phyloP scores from a whole-genome alignment of 1,140 invertebrate species.

The Leptinotarsa texana region DNA sequence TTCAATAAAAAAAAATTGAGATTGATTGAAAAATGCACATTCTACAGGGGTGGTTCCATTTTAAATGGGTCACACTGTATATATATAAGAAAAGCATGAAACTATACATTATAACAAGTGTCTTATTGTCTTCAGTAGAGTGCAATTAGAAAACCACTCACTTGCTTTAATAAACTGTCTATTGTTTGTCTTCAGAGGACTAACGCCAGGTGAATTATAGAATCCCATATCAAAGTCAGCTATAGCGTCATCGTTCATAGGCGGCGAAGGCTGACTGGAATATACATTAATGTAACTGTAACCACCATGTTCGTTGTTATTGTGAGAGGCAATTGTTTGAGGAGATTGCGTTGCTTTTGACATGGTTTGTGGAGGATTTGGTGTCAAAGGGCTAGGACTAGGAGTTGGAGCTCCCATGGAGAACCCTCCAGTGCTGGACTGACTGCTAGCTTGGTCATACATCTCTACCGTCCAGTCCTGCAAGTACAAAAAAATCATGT shows the following conservation, averaged over 20 bases:
- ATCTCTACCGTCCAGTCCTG: conserved; percentile 50
- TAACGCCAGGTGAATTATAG: conserved; percentile 43
- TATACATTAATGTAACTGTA: conserved; percentile 57
- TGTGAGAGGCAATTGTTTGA: conserved; percentile 19
- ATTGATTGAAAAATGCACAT: too few species aligned
- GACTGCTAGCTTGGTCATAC: conserved; percentile 53
- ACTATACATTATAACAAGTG: too few species aligned
- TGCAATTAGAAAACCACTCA: conserved; percentile 31
- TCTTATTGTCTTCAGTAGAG: too few species aligned
- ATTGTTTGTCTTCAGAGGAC: conserved; percentile 43
- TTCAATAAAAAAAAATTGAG: too few species aligned
- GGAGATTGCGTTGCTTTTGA: conserved; percentile 27
- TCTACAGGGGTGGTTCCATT: too few species aligned
- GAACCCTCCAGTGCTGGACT: conserved; percentile 50
- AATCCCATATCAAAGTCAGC: conserved; percentile 42
- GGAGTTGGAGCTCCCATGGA: conserved; percentile 46
- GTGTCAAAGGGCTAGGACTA: conserved; percentile 47
- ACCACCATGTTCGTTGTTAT: conserved; percentile 31
- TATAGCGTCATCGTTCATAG: conserved; percentile 58
- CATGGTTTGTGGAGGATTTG: conserved; percentile 28
- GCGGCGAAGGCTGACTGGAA: conserved; percentile 53
- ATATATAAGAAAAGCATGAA: too few species aligned
- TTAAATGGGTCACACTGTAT: too few species aligned
- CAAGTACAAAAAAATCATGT: not conserved
- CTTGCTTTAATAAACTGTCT: conserved; percentile 45